A percentile compares a stretch with the other conserved stretches of the same genome.
Conservation (phyloP, 1,140 invertebrate genomes). For the Drosophila littoralis region DNA sequence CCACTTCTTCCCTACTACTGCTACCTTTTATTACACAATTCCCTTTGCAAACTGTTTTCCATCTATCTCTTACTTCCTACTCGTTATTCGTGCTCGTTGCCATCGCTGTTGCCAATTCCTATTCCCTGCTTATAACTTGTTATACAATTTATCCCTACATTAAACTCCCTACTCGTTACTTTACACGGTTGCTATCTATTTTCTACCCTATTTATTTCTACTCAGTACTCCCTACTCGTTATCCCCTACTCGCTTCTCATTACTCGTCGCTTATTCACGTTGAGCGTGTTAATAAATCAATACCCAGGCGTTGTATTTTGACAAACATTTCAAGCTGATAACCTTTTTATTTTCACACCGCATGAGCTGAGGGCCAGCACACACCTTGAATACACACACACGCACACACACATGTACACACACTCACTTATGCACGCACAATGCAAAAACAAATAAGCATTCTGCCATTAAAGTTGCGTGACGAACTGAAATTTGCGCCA, state of each 20-base stretch:
- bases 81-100: too few relatives aligned
- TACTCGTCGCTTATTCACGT: slow-evolving; percentile 1
- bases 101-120: background rate
- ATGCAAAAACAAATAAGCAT: slow-evolving; percentile 73
- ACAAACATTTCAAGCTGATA: slow-evolving; percentile 78
- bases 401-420: background rate
- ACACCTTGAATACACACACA: slow-evolving; percentile 18
- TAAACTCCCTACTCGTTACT: background rate
- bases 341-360: slow-evolving; percentile 72
- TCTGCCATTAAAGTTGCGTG: slow-evolving; percentile 81
- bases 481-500: slow-evolving; percentile 80
- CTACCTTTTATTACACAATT: too few relatives aligned
- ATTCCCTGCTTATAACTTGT: background rate
- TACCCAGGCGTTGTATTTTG: slow-evolving; percentile 70
- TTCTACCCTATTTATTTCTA: too few relatives aligned
- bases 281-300: slow-evolving; percentile 74
- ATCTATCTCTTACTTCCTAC: background rate
- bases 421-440: slow-evolving; percentile 13
- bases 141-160: background rate
- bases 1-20: background rate
- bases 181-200: background rate
- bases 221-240: background rate
- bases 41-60: too few relatives aligned
- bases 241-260: slow-evolving; percentile 2
- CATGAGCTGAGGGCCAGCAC: slow-evolving; percentile 34